Conservation (phyloP, 1,140 invertebrate species). For the Zaprionus davidi region DNA sequence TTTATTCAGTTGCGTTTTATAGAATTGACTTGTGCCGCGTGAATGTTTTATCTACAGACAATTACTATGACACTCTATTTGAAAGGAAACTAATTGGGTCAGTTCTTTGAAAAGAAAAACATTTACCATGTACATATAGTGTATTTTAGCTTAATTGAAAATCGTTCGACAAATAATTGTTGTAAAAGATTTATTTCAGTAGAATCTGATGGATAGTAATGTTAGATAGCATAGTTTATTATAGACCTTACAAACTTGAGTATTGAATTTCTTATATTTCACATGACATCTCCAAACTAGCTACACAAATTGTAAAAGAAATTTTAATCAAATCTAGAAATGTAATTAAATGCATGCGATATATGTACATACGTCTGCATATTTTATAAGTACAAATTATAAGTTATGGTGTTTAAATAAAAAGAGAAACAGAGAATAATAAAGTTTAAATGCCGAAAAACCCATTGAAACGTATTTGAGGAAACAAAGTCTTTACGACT, state of each 20-base stretch:
- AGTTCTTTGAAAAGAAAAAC: constrained; percentile 1
- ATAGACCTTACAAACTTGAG: no score
- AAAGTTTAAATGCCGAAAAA: not conserved
- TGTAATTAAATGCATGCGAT: not conserved
- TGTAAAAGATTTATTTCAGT: not conserved
- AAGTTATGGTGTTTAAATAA: not conserved
- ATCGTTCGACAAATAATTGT: not conserved
- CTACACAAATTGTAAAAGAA: no score
- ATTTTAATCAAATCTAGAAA: no score
- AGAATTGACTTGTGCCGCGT: constrained; percentile 31
- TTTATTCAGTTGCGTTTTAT: constrained; percentile 23
- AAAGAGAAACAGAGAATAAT: not conserved
- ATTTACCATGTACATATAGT: not conserved
- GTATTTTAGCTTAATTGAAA: not conserved
- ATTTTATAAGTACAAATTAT: no score
- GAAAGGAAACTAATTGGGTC: constrained; percentile 42
- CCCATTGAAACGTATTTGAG: not conserved
- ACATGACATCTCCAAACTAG: no score
- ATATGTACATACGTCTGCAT: not conserved
- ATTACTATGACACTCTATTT: constrained; percentile 50
- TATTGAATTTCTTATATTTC: no score
- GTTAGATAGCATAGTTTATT: no score
- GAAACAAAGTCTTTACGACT: constrained; percentile 3
- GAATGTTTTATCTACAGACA: constrained; percentile 53
- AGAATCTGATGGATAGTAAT: not conserved